Evolutionary conservation across 1,140 invertebrate genomes (phyloP).

Genomic region (Lamellibrachia luymesi): DNA sequence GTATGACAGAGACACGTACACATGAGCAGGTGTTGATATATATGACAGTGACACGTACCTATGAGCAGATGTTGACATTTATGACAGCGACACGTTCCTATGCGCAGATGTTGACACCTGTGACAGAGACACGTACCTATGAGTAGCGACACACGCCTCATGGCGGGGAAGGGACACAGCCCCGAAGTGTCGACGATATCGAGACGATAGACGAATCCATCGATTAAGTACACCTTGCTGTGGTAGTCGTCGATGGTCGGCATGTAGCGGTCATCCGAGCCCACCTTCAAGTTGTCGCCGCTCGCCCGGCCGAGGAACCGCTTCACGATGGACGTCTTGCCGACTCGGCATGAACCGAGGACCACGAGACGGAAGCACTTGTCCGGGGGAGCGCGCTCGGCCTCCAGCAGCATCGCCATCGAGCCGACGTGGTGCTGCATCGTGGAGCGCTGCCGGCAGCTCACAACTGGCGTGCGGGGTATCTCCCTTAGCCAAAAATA

Average conservation of each 20-base stretch:
- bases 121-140: neutral
- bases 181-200: constrained; percentile 86
- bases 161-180: constrained; percentile 67
- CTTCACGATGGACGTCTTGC: constrained; percentile 64
- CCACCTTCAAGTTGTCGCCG: constrained; percentile 50
- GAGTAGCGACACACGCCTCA: constrained; percentile 9
- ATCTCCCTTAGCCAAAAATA: neutral
- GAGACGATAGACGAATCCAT: constrained; percentile 79
- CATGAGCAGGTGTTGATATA: too few species aligned
- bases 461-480: too few species aligned
- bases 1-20: too few species aligned
- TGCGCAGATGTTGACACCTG: neutral
- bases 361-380: constrained; percentile 28
- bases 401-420: constrained; percentile 2
- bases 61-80: too few species aligned
- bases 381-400: constrained; percentile 6
- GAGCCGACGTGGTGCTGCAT: neutral
- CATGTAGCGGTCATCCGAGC: constrained; percentile 72
- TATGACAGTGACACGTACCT: too few species aligned
- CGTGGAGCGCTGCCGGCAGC: neutral
- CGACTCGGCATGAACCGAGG: constrained; percentile 63
- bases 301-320: constrained; percentile 71
- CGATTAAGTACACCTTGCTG: constrained; percentile 79
- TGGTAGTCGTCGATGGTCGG: constrained; percentile 89
- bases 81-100: too few species aligned